phyloP scores from a whole-genome alignment of 2,888 invertebrate genomes.

The Bibio marci region DNA sequence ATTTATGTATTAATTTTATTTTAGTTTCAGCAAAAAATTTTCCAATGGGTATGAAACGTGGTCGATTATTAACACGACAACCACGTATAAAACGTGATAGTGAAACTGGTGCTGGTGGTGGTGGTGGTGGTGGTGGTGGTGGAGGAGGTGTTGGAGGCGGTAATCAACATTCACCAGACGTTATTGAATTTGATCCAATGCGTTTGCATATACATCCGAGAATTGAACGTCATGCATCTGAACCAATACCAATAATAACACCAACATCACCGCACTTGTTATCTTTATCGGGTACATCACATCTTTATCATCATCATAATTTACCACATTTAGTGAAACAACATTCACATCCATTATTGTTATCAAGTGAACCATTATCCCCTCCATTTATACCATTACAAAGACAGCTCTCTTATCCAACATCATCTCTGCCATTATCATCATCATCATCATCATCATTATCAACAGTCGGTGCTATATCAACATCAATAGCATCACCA shows the following conservation, averaged over 20 bases:
- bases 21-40: conserved; percentile 1
- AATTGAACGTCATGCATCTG: conserved; percentile 39
- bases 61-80: conserved; percentile 46
- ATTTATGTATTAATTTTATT: not conserved
- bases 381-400: conserved; percentile 25
- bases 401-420: conserved; percentile 35
- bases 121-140: too few species aligned
- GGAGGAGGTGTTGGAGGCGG: too few species aligned
- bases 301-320: not conserved
- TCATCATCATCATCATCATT: conserved; percentile 10
- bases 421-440: conserved; percentile 13
- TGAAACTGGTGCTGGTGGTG: conserved; percentile 21
- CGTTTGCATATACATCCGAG: conserved; percentile 24
- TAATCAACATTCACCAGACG: conserved; percentile 20
- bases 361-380: conserved; percentile 38
- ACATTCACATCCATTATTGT: conserved; percentile 45
- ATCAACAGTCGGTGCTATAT: conserved; percentile 9
- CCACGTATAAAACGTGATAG: conserved; percentile 47
- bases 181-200: conserved; percentile 9
- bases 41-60: conserved; percentile 38
- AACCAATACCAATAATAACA: conserved; percentile 35
- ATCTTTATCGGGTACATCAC: conserved; percentile 29
- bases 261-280: conserved; percentile 27
- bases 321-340: conserved; percentile 42
- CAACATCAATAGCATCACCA: conserved; percentile 17